Evolutionary conservation across 2,888 invertebrate species (phyloP).

Genomic region (Phlogophora meticulosa): DNA sequence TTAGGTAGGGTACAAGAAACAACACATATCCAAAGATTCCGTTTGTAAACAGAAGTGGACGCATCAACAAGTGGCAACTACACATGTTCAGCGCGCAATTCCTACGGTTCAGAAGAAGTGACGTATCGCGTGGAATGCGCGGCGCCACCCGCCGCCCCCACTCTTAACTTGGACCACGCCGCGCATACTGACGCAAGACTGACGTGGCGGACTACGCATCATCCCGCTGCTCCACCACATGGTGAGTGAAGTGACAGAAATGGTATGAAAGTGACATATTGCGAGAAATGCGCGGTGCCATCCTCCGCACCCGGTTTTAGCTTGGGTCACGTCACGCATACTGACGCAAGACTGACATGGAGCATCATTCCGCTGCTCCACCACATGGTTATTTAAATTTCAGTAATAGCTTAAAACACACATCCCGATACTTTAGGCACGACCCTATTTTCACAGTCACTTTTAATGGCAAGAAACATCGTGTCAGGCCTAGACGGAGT

Average conservation of each 20-base stretch:
- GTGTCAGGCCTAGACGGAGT: too few relatives aligned
- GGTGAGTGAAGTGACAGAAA: conserved; percentile 70
- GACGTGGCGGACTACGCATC: conserved; percentile 88
- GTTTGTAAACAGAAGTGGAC: conserved; percentile 91
- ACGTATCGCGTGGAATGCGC: conserved; percentile 95
- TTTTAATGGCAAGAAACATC: too few relatives aligned
- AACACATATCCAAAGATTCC: not conserved
- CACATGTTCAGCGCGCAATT: conserved; percentile 95
- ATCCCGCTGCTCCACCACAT: conserved; percentile 91
- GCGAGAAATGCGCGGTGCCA: not conserved
- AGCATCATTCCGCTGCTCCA: conserved; percentile 91
- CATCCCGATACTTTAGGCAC: too few relatives aligned
- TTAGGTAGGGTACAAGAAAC: too few relatives aligned
- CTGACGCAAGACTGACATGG: conserved; percentile 67
- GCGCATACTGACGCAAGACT: conserved; percentile 92
- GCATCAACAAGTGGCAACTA: conserved; percentile 94
- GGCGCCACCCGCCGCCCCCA: conserved; percentile 93
- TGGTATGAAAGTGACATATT: conserved; percentile 92
- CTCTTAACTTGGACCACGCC: conserved; percentile 93
- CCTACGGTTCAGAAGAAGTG: conserved; percentile 96
- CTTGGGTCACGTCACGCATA: conserved; percentile 58
- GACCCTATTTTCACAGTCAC: too few relatives aligned
- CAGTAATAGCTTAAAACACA: too few relatives aligned
- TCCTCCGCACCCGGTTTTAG: not conserved
- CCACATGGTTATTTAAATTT: too few relatives aligned